Evolutionary conservation across 2,797 vertebrate genomes (phyloP).

Genomic region (Acanthurus lineatus): DNA sequence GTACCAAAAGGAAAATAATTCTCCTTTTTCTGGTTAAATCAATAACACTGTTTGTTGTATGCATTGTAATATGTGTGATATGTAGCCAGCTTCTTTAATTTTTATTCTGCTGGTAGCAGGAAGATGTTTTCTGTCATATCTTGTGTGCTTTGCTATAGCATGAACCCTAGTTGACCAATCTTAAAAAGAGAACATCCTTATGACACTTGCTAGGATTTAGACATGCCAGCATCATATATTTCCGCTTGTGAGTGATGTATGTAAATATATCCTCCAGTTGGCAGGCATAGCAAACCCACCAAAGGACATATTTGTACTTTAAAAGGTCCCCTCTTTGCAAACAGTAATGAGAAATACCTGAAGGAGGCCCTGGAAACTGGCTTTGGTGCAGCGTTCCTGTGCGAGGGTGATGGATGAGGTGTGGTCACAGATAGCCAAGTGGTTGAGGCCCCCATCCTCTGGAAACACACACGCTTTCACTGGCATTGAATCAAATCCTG

Average conservation of each 20-base stretch:
- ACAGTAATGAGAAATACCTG: slow-evolving; percentile 69
- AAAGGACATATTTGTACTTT: slow-evolving; percentile 59
- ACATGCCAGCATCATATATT: slow-evolving; percentile 33
- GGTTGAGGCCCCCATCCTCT: slow-evolving; percentile 28
- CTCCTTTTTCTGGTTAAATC: too few relatives aligned
- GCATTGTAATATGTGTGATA: background rate
- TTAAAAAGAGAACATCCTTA: slow-evolving; percentile 3
- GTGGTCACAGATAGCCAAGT: slow-evolving; percentile 47
- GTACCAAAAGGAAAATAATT: background rate
- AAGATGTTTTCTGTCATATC: background rate
- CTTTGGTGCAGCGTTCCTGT: slow-evolving; percentile 42
- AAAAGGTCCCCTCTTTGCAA: slow-evolving; percentile 48
- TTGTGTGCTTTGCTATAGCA: background rate
- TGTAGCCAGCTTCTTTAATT: background rate
- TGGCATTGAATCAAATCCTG: slow-evolving; percentile 50
- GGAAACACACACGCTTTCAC: slow-evolving; percentile 40
- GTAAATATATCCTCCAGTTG: slow-evolving; percentile 43
- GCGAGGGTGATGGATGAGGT: slow-evolving; percentile 60
- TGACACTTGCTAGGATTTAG: slow-evolving; percentile 29
- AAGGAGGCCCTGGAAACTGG: slow-evolving; percentile 60
- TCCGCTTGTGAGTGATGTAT: slow-evolving; percentile 17
- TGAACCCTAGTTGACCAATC: background rate
- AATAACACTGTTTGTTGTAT: background rate
- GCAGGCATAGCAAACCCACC: slow-evolving; percentile 31
- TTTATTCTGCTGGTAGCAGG: background rate